Conservation (phyloP, 2,888 invertebrate species). For the Pachliopta kotzebuea region DNA sequence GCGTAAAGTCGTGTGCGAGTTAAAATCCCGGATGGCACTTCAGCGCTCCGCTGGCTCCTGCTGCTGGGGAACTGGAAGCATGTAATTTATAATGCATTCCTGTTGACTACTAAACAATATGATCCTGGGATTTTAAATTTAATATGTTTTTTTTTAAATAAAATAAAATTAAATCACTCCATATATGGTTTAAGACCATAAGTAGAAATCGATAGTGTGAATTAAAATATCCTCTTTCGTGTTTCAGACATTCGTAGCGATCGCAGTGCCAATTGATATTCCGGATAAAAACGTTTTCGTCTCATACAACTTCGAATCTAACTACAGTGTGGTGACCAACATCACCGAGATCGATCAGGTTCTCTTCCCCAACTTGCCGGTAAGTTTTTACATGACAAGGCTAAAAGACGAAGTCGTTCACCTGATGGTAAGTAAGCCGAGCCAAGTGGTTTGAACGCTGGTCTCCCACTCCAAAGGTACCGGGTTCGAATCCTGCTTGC, state of each 20-base stretch:
- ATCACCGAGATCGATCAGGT: constrained; percentile 79
- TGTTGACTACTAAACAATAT: no score
- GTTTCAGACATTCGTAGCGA: constrained; percentile 83
- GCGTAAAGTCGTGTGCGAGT: constrained; percentile 65
- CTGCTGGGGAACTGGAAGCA: constrained; percentile 47
- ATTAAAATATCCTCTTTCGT: not conserved
- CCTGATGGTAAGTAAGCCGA: no score
- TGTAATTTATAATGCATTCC: not conserved
- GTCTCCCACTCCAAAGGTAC: no score
- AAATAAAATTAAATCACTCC: no score
- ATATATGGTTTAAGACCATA: no score
- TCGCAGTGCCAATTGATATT: constrained; percentile 85
- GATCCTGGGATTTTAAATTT: no score
- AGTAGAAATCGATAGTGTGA: no score
- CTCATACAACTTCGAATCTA: constrained; percentile 87
- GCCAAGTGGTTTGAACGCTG: no score
- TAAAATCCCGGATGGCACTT: constrained; percentile 37
- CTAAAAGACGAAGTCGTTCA: no score
- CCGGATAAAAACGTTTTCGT: constrained; percentile 85
- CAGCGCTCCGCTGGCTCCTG: constrained; percentile 41
- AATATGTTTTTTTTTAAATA: no score
- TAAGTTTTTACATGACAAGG: no score
- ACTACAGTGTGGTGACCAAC: constrained; percentile 82
- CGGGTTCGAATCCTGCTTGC: no score
- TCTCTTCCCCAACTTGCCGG: constrained; percentile 75